Evolutionary conservation across 2,888 invertebrate species (phyloP), one percentile per base, ranked within the genome.

Genomic region (Callyntrura guangdongensis): DNA sequence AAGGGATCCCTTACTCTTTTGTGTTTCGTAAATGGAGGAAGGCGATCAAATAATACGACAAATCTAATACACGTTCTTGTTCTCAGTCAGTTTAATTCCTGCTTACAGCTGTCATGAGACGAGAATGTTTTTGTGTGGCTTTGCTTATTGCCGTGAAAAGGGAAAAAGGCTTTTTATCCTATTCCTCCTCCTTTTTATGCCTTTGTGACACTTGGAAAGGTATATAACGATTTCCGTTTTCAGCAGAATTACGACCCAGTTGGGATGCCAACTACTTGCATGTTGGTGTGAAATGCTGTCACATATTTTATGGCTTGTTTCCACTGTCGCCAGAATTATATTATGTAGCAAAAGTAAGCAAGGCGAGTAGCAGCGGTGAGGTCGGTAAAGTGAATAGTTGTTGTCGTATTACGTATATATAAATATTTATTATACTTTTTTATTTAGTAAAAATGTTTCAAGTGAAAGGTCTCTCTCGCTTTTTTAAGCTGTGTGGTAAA

Each of bases 301-400:
- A 91, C 91, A 91, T 91, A 91, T 91, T 91, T 91, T 91, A 91
- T 91, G 91, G 91, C 91, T 91, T 91, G 91, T 91, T 91, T 91
- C 91, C 45, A 84, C 91, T 91, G 91, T 91, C 87, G 91, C 91
- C 91, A 87, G 91, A 91, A 90, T 90, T 84, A 90, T 90, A 81
- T 86, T 82, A 74, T 49, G 85, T 59, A 85, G 64, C n/a, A 47
- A 67, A 22, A 36, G 64, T 9, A 25, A 47, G n/a, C 25, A 82
- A 82, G 61, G 53, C 64, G 25, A 64, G 64, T 17, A 64, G 64
- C 22, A 64, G 25, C 22, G 22, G 36, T 59, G 59, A 14, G 14
- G 69, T 22, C 53, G 74, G 74, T 53, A 14, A 25, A 27, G 56
- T 77, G 77, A 74, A 53, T 74, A 74, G 72, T 47, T 45, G 72